Conservation (phyloP, 2,888 invertebrate species). For the Amphipoea lucens region DNA sequence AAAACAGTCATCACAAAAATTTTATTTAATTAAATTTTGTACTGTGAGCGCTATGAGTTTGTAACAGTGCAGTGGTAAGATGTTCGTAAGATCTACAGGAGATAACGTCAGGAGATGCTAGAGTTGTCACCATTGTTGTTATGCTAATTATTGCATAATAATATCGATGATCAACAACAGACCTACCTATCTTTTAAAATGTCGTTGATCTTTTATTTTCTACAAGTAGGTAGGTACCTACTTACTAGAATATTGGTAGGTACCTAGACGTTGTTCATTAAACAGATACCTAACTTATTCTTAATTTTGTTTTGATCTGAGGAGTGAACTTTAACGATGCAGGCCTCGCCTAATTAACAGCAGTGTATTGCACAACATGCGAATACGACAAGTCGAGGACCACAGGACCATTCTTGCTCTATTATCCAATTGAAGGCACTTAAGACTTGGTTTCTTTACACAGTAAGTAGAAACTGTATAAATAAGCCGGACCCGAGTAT, state of each 20-base stretch:
- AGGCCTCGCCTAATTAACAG: constrained; percentile 39
- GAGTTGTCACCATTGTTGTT: constrained; percentile 12
- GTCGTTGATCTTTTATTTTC: background rate
- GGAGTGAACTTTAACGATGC: background rate
- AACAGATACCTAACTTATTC: background rate
- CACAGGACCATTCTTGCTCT: constrained; percentile 54
- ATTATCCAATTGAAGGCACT: constrained; percentile 74
- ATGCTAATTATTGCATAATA: background rate
- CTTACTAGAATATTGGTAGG: background rate
- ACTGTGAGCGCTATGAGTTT: background rate
- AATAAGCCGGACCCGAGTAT: background rate
- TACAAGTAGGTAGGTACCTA: background rate
- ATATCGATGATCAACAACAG: background rate
- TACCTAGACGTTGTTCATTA: background rate
- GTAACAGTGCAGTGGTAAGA: background rate
- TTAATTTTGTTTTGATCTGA: background rate
- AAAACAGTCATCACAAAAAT: background rate
- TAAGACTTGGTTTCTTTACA: constrained; percentile 53
- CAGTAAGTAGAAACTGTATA: constrained; percentile 5
- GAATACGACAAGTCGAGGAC: constrained; percentile 55
- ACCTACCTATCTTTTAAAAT: background rate
- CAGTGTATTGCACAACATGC: constrained; percentile 41
- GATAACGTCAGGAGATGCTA: background rate
- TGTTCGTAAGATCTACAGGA: background rate
- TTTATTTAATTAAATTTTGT: background rate